Conservation (phyloP, 2,888 invertebrate genomes). For the Caenorhabditis zanzibari region DNA sequence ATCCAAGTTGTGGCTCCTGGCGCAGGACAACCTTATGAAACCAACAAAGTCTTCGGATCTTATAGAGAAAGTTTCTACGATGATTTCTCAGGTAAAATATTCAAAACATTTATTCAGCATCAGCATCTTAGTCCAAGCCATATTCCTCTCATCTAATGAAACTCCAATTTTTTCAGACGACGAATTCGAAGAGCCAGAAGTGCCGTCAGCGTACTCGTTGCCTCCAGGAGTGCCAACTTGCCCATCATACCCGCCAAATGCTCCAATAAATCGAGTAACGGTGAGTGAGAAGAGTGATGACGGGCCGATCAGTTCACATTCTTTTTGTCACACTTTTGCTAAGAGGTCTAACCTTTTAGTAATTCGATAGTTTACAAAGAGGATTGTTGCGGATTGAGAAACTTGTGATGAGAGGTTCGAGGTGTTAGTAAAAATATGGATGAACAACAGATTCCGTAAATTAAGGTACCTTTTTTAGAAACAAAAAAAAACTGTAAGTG, state of each 20-base stretch:
- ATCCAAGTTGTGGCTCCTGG: slow-evolving; percentile 59
- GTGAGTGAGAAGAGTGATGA: slow-evolving; percentile 58
- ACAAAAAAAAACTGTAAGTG: background rate
- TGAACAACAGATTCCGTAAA: background rate
- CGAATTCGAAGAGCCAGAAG: slow-evolving; percentile 60
- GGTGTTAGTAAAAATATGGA: background rate
- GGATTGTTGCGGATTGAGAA: slow-evolving; percentile 3
- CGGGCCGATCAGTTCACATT: slow-evolving; percentile 33
- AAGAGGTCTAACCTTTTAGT: slow-evolving; percentile 47
- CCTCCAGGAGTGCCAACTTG: slow-evolving; percentile 73
- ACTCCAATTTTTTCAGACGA: slow-evolving; percentile 56
- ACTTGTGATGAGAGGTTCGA: background rate
- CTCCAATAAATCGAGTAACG: slow-evolving; percentile 75
- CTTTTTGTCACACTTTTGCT: slow-evolving; percentile 34
- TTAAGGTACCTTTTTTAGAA: too few relatives aligned
- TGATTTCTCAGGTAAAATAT: slow-evolving; percentile 52
- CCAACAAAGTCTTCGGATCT: slow-evolving; percentile 46
- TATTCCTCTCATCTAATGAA: too few relatives aligned
- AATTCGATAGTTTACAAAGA: slow-evolving; percentile 61
- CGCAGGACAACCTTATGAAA: slow-evolving; percentile 35
- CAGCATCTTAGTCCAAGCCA: too few relatives aligned
- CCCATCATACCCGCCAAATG: slow-evolving; percentile 70
- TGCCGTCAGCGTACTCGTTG: slow-evolving; percentile 60
- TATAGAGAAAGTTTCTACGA: slow-evolving; percentile 66
- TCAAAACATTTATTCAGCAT: background rate